phyloP scores from a whole-genome alignment of 2,797 vertebrate species.

The Helostoma temminkii region DNA sequence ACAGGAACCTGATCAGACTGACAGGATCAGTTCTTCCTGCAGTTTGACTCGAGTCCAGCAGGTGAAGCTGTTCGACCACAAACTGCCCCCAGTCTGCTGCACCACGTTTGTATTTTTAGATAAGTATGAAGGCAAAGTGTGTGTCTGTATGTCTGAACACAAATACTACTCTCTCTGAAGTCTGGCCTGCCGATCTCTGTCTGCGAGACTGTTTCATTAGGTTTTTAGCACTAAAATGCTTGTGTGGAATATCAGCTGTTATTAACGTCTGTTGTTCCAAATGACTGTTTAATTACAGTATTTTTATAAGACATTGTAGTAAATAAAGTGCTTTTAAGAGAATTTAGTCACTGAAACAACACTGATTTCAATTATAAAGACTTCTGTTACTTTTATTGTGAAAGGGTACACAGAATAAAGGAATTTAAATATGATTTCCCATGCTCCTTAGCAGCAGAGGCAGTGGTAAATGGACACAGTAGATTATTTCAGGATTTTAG shows the following conservation, averaged over 20 bases:
- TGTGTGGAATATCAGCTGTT: background rate
- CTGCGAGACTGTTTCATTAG: slow-evolving; percentile 23
- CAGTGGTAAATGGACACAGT: slow-evolving; percentile 23
- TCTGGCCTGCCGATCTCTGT: background rate
- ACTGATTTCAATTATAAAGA: slow-evolving; percentile 27
- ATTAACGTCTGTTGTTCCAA: background rate
- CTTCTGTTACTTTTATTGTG: slow-evolving; percentile 52
- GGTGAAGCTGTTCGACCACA: background rate
- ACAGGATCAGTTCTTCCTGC: background rate
- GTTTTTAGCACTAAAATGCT: slow-evolving; percentile 20
- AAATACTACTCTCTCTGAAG: slow-evolving; percentile 14
- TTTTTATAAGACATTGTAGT: background rate
- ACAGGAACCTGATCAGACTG: background rate
- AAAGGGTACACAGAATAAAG: slow-evolving; percentile 51
- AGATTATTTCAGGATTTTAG: slow-evolving; percentile 44
- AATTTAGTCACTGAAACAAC: slow-evolving; percentile 22
- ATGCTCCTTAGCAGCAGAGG: slow-evolving; percentile 62
- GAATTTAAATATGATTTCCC: slow-evolving; percentile 57
- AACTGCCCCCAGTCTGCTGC: background rate
- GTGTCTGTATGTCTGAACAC: background rate
- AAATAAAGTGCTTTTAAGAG: slow-evolving; percentile 33
- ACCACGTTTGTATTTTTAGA: background rate
- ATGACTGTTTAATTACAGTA: background rate
- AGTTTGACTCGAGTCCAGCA: slow-evolving; percentile 18
- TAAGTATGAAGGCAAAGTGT: slow-evolving; percentile 15